These are phyloP conservation scores for Alouatta palliata DNA, from an alignment of 2,113 vertebrate genomes.

Conservation along the genomic window DNA sequence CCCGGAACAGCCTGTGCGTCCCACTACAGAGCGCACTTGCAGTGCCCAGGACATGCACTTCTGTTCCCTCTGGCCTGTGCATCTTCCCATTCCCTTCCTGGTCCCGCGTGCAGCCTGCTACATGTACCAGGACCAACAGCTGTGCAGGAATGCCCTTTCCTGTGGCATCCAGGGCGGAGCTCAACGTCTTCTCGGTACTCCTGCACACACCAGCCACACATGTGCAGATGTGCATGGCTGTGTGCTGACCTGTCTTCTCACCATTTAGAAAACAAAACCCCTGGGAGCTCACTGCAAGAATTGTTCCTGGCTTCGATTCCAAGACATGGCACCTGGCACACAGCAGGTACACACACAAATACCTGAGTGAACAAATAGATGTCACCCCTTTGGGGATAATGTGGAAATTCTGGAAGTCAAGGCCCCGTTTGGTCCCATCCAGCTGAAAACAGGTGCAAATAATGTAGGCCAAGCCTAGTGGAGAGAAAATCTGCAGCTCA, in stretches of 20 bases:
- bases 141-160: fast-evolving
- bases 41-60: not conserved
- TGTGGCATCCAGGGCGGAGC: not conserved
- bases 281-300: not conserved
- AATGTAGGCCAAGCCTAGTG: fast-evolving
- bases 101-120: not conserved
- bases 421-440: not conserved
- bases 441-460: not conserved
- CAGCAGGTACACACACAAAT: not conserved
- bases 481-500: not conserved
- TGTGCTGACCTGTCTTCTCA: not conserved
- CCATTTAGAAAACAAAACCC: not conserved
- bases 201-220: fast-evolving
- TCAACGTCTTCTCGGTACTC: fast-evolving
- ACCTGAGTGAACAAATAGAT: fast-evolving
- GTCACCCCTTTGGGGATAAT: not conserved
- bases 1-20: too few species aligned
- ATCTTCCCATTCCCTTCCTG: not conserved
- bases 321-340: fast-evolving
- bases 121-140: not conserved
- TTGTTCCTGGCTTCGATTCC: not conserved
- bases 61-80: fast-evolving
- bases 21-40: too few species aligned
- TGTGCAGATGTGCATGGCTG: not conserved
- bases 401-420: not conserved